Base-by-base conservation (phyloP, 2,797 vertebrate genomes). In the Typhlichthys eigenmanni region DNA sequence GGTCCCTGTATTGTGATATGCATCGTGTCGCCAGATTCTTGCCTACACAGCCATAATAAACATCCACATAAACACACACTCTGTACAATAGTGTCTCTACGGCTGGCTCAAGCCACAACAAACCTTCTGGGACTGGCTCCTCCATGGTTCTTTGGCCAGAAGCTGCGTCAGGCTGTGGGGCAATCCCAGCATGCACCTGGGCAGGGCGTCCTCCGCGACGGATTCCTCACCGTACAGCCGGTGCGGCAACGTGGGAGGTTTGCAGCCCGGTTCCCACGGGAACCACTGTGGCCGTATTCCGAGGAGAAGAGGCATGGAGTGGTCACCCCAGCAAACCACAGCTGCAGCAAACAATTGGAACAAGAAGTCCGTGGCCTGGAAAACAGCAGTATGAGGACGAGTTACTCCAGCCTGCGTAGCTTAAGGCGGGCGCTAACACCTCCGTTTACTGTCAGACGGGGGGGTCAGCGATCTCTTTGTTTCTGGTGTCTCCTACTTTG, bases 91-190 rank as follows among this genome's bases (percentile, higher is more conserved):
- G 19, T 50, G 43, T 63, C 14, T 47, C 3, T 24, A 24, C 13
- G 43, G 38, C 11, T 14, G 11, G 2, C 13, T 43, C 16, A 43
- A 14, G 8, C 47, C 9, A 1, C 66, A 12, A 49, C 46, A 13
- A 63, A 96, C 97, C 94, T 97, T 98, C 69, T 92, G 91, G 13
- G 86, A 88, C 58, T 96, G 94, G 19, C 90, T 85, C 79, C 94
- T 95, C 97, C 97, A 99, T 0, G 95, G 96, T 51, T 98, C 96
- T 81, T 96, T 98, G 64, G 87, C 77, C 62, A 99, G 87, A 10
- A 98, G 90, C 51, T 90, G 81, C 3, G 71, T 84, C 81, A 97
- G 86, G 69, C 95, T 95, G 57, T 73, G 88, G 46, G 95, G 85
- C 78, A 98, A 66, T n/a, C 90, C 92, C 64, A 92, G 87, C 60